These are phyloP conservation scores for Pluvialis apricaria DNA, from an alignment of 2,113 vertebrate genomes.

Conservation along the genomic window DNA sequence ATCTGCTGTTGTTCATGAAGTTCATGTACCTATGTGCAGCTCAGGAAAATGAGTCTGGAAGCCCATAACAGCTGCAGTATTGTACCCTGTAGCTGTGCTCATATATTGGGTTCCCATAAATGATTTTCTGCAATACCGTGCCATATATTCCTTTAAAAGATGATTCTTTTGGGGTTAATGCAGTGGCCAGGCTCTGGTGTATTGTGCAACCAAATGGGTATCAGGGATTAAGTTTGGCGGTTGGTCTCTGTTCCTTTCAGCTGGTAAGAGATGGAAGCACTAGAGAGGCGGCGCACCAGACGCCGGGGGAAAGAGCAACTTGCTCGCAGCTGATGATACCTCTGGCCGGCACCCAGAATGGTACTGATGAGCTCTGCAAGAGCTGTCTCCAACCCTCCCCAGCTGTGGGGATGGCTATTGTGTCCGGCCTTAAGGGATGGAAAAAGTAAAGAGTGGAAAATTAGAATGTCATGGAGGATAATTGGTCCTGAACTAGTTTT, in stretches of 20 bases:
- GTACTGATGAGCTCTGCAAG: neutral
- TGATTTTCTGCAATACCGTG: neutral
- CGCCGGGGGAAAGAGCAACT: neutral
- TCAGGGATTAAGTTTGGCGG: neutral
- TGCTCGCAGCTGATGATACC: neutral
- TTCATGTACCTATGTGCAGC: neutral
- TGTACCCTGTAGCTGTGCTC: neutral
- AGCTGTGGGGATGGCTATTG: neutral
- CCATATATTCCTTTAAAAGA: neutral
- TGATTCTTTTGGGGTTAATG: neutral
- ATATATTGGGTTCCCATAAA: too few species aligned
- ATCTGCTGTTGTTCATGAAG: neutral
- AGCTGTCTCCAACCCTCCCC: neutral
- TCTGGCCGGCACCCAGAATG: neutral
- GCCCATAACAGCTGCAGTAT: neutral
- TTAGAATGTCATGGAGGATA: neutral
- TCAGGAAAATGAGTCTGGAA: neutral
- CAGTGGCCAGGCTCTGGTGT: neutral
- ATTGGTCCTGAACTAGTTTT: neutral
- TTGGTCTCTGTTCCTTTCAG: neutral
- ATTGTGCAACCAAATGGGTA: neutral
- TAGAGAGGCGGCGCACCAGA: neutral
- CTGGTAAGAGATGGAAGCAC: neutral
- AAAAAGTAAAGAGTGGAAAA: constrained; percentile 4
- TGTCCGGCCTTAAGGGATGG: neutral